Evolutionary conservation across 1,140 invertebrate species (phyloP), one percentile per base, ranked within the genome.

Genomic region (Pentalonia nigronervosa): DNA sequence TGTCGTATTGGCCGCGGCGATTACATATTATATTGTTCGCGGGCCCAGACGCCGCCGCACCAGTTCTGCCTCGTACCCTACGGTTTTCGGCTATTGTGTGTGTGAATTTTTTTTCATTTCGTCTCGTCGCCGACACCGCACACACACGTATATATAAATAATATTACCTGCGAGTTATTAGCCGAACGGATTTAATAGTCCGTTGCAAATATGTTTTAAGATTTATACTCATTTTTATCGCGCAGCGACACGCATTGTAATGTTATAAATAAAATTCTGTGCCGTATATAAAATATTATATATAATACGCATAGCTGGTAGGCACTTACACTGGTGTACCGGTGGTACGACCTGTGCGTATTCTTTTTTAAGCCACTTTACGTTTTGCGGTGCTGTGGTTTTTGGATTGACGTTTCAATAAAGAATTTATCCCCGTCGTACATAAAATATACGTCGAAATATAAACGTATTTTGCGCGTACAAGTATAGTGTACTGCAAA

Each of bases 171-270:
- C 36, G 23, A 21, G 25, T 41, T 47, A 87, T 87, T 48, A 89
- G 87, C 48, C 48, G 67, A 91, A 83, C 90, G 90, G 90, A 91
- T 91, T 91, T 81, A 91, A 91, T 91, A 91, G 67, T 91, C 90
- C 90, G 90, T 91, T 91, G 90, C 90, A 48, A 91, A 91, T 41
- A 41, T 91, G 45, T 91, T 91, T 91, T 50, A 34, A 81, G 60
- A 91, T 91, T 83, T 76, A 48, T 91, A 48, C 67, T 76, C 60
- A n/a, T 76, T 76, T 81, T 83, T 48, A 76, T 41, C 53, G 53
- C 41, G 7, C 34, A n/a, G n/a, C n/a, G n/a, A n/a, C 41, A 41
- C 41, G 41, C 41, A 21, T n/a, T 90, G 25, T 87, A 20, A 14
- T 41, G 21, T 45, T 47, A 47, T 90, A 67, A 36, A 14, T 25